Percentiles rank a stretch among this genome's conserved stretches.
Evolutionary conservation across 2,888 invertebrate genomes (phyloP).

Genomic region (Lysandra bellargus): DNA sequence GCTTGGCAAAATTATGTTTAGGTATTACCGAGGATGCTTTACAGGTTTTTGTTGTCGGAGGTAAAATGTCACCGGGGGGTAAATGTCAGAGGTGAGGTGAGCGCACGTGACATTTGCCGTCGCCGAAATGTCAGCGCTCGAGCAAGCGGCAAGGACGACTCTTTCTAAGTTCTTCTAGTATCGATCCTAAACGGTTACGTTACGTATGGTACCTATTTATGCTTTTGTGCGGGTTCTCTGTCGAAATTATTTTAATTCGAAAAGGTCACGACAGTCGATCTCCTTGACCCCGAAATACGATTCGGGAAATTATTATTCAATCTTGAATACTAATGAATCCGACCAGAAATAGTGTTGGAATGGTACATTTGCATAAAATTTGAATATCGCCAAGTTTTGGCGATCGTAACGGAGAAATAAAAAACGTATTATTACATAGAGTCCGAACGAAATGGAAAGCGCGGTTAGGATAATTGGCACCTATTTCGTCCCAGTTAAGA

Average conservation of each 20-base stretch:
- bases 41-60: slow-evolving; percentile 55
- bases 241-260: slow-evolving; percentile 70
- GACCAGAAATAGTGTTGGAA: not conserved
- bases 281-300: slow-evolving; percentile 66
- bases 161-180: slow-evolving; percentile 70
- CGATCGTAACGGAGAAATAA: not conserved
- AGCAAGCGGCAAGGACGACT: slow-evolving; percentile 78
- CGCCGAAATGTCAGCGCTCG: slow-evolving; percentile 76
- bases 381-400: slow-evolving; percentile 29
- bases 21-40: slow-evolving; percentile 39
- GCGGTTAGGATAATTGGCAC: not conserved
- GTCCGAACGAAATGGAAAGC: slow-evolving; percentile 15
- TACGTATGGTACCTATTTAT: slow-evolving; percentile 71
- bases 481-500: slow-evolving; percentile 35
- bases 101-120: slow-evolving; percentile 77
- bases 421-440: not conserved
- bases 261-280: slow-evolving; percentile 72
- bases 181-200: slow-evolving; percentile 63
- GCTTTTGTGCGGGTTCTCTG: slow-evolving; percentile 62
- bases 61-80: slow-evolving; percentile 65
- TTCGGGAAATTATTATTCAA: slow-evolving; percentile 54
- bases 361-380: slow-evolving; percentile 21
- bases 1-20: slow-evolving; percentile 5
- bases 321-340: slow-evolving; percentile 37
- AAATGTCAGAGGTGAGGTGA: slow-evolving; percentile 74